Evolutionary conservation across 2,113 vertebrate species (phyloP), one percentile per base, ranked within the genome.

Genomic region (Catharus bicknelli): DNA sequence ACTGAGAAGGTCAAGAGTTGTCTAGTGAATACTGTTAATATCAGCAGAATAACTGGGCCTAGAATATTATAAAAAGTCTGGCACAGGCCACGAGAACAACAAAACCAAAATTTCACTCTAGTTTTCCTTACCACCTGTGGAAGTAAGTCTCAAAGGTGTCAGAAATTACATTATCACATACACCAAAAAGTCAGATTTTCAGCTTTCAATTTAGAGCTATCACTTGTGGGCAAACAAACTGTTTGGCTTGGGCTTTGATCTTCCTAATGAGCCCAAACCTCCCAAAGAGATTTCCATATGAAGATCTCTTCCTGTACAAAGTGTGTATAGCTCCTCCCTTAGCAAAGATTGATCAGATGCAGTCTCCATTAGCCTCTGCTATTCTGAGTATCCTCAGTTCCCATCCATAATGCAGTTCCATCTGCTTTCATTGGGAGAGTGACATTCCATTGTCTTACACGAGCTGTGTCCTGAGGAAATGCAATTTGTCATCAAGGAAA

Each of bases 1-100:
- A 85, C 69, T 36, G 20, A 90, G 59, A 89, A 86, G 64, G 76
- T 95, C 81, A 77, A 64, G 58, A 89, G 55, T 16, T 58, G 38
- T 40, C 48, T 81, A 76, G 70, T 77, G 63, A 92, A 88, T 58
- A 62, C 10, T 55, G 38, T 78, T 47, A 75, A 53, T 36, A 90
- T 36, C 53, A 95, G 13, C 30, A 83, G 32, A 90, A 93, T 67
- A 95, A 89, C 17, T 92, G 7, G 54, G 48, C 6, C 57, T 53
- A 83, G 15, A 76, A 75, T 66, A 57, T 38, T 70, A 63, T 19
- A n/a, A 57, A 29, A 61, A 23, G 11, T 26, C 53, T 89, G 26
- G 16, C 19, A 57, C 2, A 29, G 50, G 51, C 16, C 16, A 53
- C 30, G 26, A 9, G 1, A 9, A 13, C 48, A 48, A 48, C 22